These are phyloP conservation scores for Rynchops niger DNA, from an alignment of 2,113 vertebrate species.

Conservation along the genomic window DNA sequence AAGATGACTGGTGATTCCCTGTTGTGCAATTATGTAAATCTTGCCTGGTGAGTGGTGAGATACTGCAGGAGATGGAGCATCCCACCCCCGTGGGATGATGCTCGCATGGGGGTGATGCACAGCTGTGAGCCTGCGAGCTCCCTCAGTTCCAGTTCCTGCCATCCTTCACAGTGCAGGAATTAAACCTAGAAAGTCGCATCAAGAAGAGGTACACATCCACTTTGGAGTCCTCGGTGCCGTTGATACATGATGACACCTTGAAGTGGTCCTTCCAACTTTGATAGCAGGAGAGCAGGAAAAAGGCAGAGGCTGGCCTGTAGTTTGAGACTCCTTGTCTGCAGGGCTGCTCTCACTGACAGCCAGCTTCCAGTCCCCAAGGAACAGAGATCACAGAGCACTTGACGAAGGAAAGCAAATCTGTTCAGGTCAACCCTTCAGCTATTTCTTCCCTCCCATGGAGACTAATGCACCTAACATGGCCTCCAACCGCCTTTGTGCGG, in stretches of 20 bases:
- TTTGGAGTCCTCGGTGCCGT: background rate
- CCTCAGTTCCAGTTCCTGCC: background rate
- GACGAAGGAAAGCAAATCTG: background rate
- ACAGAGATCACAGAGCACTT: background rate
- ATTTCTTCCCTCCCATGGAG: background rate
- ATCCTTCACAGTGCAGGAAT: background rate
- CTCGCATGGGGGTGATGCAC: background rate
- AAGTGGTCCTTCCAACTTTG: background rate
- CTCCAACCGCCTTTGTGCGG: background rate
- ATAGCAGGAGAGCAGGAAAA: background rate
- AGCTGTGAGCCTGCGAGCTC: background rate
- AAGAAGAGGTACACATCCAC: background rate
- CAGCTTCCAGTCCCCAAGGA: background rate
- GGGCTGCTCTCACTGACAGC: background rate
- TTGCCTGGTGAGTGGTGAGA: background rate
- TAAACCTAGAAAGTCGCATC: background rate
- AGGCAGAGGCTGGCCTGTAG: background rate
- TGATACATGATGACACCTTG: background rate
- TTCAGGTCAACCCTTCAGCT: background rate
- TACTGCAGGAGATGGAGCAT: background rate
- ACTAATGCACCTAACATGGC: background rate
- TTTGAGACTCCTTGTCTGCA: background rate
- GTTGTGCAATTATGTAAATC: background rate
- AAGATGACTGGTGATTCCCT: background rate
- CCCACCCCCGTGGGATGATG: background rate